Evolutionary conservation across 2,113 vertebrate species (phyloP).

Genomic region (Oceanodroma tethys): DNA sequence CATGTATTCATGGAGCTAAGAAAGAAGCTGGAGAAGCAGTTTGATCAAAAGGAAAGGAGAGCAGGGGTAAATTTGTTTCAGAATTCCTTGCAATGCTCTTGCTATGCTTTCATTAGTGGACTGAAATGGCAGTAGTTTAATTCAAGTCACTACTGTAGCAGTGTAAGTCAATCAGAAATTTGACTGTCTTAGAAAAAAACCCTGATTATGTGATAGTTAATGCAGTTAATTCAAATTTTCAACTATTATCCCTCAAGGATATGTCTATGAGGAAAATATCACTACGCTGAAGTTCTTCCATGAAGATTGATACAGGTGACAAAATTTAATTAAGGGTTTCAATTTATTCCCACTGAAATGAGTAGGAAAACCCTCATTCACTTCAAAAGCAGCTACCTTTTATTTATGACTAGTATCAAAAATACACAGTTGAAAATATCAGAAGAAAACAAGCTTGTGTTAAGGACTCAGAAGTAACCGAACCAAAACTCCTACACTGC

Average conservation of each 20-base stretch:
- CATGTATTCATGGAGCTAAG: neutral
- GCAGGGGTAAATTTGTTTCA: neutral
- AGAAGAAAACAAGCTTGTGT: neutral
- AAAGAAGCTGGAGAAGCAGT: neutral
- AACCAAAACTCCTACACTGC: neutral
- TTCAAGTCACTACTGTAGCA: neutral
- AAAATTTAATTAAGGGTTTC: slow-evolving; percentile 44
- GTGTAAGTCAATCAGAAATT: neutral
- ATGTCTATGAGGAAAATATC: neutral
- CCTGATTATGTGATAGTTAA: neutral
- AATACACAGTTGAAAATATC: neutral
- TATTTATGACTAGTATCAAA: neutral
- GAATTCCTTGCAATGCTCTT: neutral
- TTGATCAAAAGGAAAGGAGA: neutral
- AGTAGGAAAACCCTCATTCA: neutral
- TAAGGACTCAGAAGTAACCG: neutral
- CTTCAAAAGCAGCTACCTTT: neutral
- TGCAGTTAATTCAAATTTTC: slow-evolving; percentile 40
- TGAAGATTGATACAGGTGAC: neutral
- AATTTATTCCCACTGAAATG: slow-evolving; percentile 13
- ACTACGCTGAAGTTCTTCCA: neutral
- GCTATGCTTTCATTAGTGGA: neutral
- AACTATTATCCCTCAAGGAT: slow-evolving; percentile 2
- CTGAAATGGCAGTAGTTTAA: neutral
- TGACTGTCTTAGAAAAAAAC: neutral